These are phyloP conservation scores for Siderastrea siderea DNA, from an alignment of 92 coral and sea anemone species.

Conservation along the genomic window DNA sequence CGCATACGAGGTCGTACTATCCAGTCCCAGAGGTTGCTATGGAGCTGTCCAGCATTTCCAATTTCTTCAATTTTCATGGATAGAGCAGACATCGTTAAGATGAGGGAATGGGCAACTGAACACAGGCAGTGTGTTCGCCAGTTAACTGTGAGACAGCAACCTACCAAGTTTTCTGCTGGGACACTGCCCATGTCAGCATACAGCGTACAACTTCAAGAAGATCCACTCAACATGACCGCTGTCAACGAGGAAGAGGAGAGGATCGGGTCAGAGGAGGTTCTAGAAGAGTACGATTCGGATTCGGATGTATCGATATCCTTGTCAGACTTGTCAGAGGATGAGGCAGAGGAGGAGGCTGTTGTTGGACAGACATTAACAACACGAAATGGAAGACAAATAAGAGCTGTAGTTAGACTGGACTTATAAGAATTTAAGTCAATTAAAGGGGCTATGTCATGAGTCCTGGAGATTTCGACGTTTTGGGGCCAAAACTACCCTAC, in stretches of 20 bases:
- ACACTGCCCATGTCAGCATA: neutral
- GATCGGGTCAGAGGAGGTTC: neutral
- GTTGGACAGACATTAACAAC: neutral
- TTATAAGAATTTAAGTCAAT: neutral
- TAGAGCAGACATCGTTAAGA: neutral
- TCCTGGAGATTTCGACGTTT: too few species aligned
- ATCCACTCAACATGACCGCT: neutral
- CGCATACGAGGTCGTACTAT: too few species aligned
- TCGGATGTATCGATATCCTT: neutral
- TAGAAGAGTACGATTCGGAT: neutral
- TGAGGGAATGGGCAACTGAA: neutral
- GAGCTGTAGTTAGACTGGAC: conserved; percentile 6
- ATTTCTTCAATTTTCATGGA: neutral
- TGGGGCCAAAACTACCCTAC: too few species aligned
- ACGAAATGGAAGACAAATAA: neutral
- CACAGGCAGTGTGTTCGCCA: conserved; percentile 7
- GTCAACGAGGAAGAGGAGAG: neutral
- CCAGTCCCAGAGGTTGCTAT: too few species aligned
- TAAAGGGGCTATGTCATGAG: too few species aligned
- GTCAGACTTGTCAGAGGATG: neutral
- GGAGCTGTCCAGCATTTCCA: too few species aligned
- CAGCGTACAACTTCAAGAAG: neutral
- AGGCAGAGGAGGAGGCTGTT: neutral
- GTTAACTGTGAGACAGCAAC: conserved; percentile 10
- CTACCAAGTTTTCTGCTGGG: neutral